Base-by-base conservation (phyloP, 2,797 vertebrate genomes). In the Acanthopagrus latus region DNA sequence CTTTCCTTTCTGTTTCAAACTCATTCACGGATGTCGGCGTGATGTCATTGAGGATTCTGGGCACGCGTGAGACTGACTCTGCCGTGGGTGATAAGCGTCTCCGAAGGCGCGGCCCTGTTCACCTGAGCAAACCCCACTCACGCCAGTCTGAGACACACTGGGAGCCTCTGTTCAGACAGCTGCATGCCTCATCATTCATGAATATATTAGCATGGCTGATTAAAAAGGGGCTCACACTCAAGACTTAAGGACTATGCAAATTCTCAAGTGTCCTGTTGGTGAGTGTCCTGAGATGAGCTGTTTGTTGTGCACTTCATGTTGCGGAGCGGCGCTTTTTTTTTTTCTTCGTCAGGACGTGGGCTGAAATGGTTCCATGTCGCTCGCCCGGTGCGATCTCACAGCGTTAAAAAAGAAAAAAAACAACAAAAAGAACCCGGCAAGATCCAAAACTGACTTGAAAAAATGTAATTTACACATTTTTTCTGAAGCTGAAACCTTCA, bases 11-110 rank as follows among this genome's bases (percentile, higher is more conserved):
- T 38, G 38, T 38, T 38, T 38, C 38, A 38, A 10, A 38, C 38
- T 38, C 38, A 38, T 52, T 48, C 58, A 44, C 44, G 10, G 44
- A 5, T 6, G 16, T 62, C 2, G 1, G 10, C 38, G 25, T 27
- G 2, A 27, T 10, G 54, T 71, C 66, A 67, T 76, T 86, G 74
- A 73, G 80, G 2, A 86, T 82, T 85, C 84, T 66, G 64, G 52
- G 27, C 77, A 72, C 57, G 82, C 60, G 43, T 65, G 25, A 76
- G 72, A 57, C 70, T 41, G 73, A 65, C 72, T 87, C 76, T 86
- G 70, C 83, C 74, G 52, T 65, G 76, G 67, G 71, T 86, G 85
- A 74, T 85, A 81, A 87, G 79, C 82, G 78, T 74, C 82, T 75
- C 80, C 71, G 17, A 48, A 73, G 79, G 75, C 50, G 9, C 38